A percentile compares a stretch with the other conserved stretches of the same genome.
Evolutionary conservation across 2,797 vertebrate genomes (phyloP).

Genomic region (Chiroxiphia lanceolata): DNA sequence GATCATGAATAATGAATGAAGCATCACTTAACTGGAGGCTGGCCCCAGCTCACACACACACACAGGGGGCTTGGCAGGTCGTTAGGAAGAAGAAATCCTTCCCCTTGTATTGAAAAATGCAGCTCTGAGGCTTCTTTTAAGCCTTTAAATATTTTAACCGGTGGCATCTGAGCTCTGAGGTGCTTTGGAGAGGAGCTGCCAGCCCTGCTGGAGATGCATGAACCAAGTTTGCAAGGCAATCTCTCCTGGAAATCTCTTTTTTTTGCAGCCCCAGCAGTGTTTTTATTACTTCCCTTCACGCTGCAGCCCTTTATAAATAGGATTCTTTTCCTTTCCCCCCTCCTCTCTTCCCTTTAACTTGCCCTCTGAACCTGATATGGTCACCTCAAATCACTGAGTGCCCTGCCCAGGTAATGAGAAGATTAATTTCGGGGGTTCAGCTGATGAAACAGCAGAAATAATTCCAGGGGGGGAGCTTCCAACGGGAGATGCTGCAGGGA

Average conservation of each 20-base stretch:
- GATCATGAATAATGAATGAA: slow-evolving; percentile 44
- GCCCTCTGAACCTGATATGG: background rate
- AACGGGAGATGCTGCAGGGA: background rate
- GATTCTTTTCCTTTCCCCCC: accelerated
- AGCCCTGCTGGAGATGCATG: background rate
- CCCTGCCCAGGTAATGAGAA: background rate
- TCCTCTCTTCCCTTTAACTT: background rate
- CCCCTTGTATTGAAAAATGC: background rate
- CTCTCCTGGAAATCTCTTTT: background rate
- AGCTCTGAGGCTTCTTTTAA: background rate
- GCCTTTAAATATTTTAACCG: background rate
- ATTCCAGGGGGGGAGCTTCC: background rate
- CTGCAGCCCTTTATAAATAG: background rate
- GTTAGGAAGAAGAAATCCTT: background rate
- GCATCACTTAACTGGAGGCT: background rate
- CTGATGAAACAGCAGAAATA: background rate
- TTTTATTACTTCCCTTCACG: background rate
- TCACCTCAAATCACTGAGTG: background rate
- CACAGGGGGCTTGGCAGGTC: background rate
- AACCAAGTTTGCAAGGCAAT: background rate
- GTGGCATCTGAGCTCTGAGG: background rate
- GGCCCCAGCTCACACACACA: background rate
- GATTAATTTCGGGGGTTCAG: background rate
- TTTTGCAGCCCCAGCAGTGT: background rate
- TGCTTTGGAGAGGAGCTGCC: background rate